Base-by-base conservation (phyloP, 2,113 vertebrate species). In the Morone saxatilis region DNA sequence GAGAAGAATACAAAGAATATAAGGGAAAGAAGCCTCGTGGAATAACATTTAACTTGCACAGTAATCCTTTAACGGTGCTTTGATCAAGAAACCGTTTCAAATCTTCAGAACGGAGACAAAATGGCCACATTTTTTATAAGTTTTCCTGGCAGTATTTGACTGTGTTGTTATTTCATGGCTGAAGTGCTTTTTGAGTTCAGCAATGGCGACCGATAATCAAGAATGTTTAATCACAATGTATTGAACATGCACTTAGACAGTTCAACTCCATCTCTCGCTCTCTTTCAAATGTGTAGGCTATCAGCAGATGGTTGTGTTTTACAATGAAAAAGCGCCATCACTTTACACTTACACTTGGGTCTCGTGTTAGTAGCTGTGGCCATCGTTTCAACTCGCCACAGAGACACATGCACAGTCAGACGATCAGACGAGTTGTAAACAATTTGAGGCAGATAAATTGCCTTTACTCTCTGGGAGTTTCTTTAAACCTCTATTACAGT, bases 161-260 rank as follows among this genome's bases (percentile, higher is more conserved):
- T 22, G 53, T 65, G 40, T 50, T 76, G 5, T 51, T 48, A 68
- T 62, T 68, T 67, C 22, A 76, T 48, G 43, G 61, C 67, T 48
- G 45, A 67, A 20, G 25, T 50, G 17, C 16, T 48, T n/a, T 22
- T 17, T 41, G 50, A 51, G n/a, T 71, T 63, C 7, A 56, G 48
- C 22, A 48, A 14, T 47, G 7, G 6, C 45, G 31, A 20, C 47
- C 16, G 20, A 41, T 54, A 76, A 80, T 60, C 12, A 73, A 31
- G 60, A 2, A 61, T 73, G 16, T 31, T 56, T 51, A 76, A 66
- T 66, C n/a, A n/a, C 50, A 66, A 66, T 67, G 16, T 71, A 43
- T 56, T 25, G 11, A 48, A 67, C 17, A 36, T 22, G 25, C 53
- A 59, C 25, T 57, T 36, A 62, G 16, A 20, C 16, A 62, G 19